These are phyloP conservation scores for Magallana nippona DNA, from an alignment of 2,888 invertebrate species.

Conservation along the genomic window DNA sequence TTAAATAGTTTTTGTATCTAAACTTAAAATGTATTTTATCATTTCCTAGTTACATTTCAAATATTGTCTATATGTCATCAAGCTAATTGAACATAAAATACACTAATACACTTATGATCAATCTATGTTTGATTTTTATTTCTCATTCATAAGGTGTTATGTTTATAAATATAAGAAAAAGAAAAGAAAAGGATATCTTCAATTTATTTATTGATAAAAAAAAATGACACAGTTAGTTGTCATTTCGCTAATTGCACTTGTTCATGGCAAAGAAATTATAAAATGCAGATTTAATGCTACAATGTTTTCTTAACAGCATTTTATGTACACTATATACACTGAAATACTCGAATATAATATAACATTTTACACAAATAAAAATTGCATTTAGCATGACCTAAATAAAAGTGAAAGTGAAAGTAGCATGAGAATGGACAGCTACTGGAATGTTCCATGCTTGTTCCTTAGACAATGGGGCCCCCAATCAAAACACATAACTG, in stretches of 20 bases:
- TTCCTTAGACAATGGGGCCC: not conserved
- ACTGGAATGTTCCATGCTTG: constrained; percentile 19
- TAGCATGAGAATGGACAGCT: constrained; percentile 4
- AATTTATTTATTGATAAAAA: constrained; percentile 19
- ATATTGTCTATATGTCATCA: no score
- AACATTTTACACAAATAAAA: not conserved
- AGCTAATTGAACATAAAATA: no score
- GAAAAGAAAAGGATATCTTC: not conserved
- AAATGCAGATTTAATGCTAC: constrained; percentile 3
- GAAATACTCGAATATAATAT: not conserved
- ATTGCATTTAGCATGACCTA: no score
- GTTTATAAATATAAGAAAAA: not conserved
- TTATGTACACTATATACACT: constrained; percentile 5
- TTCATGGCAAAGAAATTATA: constrained; percentile 19
- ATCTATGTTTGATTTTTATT: no score
- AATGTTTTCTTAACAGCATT: constrained; percentile 9
- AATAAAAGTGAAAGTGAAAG: not conserved
- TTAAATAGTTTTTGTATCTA: no score
- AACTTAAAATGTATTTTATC: no score
- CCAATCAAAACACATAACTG: not conserved
- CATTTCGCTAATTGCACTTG: constrained; percentile 27
- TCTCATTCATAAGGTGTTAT: not conserved
- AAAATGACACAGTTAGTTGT: not conserved
- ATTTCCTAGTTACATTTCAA: no score
- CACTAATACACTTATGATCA: no score